Percentiles rank a stretch among this genome's conserved stretches.
Evolutionary conservation across 2,113 vertebrate species (phyloP).

Genomic region (Echinops telfairi): DNA sequence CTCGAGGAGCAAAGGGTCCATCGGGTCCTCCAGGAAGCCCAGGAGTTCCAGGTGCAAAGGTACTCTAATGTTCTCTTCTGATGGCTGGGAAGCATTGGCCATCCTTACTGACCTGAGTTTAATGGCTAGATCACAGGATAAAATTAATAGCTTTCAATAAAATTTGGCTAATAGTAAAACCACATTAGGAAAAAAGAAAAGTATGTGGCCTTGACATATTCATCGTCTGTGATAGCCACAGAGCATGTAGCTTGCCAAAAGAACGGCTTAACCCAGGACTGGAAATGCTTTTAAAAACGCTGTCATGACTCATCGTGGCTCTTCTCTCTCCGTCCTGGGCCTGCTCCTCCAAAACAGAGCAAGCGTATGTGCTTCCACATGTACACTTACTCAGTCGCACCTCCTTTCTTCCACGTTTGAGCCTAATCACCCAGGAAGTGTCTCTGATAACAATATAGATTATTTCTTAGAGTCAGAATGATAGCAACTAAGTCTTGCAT

Average conservation of each 20-base stretch:
- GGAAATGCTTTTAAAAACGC: not conserved
- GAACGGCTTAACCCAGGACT: not conserved
- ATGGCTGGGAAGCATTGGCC: not conserved
- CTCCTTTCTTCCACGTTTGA: conserved; percentile 11
- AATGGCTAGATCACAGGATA: not conserved
- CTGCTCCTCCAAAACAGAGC: conserved; percentile 27
- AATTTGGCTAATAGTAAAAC: conserved; percentile 6
- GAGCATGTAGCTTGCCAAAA: conserved; percentile 11
- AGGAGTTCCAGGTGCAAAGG: conserved; percentile 93
- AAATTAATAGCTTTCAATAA: conserved; percentile 11
- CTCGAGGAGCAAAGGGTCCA: conserved; percentile 90
- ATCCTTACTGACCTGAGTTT: not conserved
- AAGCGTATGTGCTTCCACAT: conserved; percentile 20
- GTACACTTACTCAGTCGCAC: conserved; percentile 1
- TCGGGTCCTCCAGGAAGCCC: conserved; percentile 90
- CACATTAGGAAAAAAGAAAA: not conserved
- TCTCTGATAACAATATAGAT: not conserved
- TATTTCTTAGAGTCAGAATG: not conserved
- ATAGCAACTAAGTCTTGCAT: not conserved
- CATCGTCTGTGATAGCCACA: not conserved
- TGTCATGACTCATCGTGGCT: not conserved
- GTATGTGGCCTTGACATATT: not conserved
- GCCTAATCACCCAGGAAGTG: conserved; percentile 24
- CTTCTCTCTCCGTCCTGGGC: not conserved
- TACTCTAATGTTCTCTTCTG: conserved; percentile 72